Evolutionary conservation across 2,888 invertebrate species (phyloP).

Genomic region (Rhodophaea formosa): DNA sequence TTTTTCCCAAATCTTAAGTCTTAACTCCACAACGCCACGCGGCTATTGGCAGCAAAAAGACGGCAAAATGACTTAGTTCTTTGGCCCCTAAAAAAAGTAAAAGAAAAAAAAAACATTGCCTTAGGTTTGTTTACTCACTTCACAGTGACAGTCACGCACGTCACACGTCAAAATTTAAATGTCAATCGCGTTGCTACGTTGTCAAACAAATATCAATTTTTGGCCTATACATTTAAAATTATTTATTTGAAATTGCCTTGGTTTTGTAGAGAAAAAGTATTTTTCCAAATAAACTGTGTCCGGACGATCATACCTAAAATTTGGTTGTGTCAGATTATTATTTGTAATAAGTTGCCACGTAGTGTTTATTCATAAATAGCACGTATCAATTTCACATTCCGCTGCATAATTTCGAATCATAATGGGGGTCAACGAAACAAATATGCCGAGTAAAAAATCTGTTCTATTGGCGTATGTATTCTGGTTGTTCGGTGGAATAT

Average conservation of each 20-base stretch:
- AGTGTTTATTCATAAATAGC: conserved; percentile 5
- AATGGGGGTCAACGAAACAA: conserved; percentile 37
- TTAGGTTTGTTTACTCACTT: no score
- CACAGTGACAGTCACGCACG: no score
- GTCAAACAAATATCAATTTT: no score
- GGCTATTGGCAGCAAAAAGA: no score
- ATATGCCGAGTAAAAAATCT: conserved; percentile 72
- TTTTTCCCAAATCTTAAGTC: no score
- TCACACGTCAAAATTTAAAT: no score
- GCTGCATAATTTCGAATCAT: conserved; percentile 7
- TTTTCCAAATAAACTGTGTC: background rate
- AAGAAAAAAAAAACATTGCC: background rate
- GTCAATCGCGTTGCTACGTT: no score
- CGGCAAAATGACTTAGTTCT: no score
- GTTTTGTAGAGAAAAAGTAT: background rate
- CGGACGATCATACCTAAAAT: background rate
- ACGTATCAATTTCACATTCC: conserved; percentile 1
- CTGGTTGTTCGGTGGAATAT: conserved; percentile 93
- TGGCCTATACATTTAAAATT: no score
- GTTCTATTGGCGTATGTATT: conserved; percentile 87
- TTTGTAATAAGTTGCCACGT: conserved; percentile 11
- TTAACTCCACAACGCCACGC: no score
- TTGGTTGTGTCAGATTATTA: background rate
- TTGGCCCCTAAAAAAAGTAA: no score
- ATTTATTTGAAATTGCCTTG: no score